Evolutionary conservation across 2,113 vertebrate genomes (phyloP).

Genomic region (Albula goreensis): DNA sequence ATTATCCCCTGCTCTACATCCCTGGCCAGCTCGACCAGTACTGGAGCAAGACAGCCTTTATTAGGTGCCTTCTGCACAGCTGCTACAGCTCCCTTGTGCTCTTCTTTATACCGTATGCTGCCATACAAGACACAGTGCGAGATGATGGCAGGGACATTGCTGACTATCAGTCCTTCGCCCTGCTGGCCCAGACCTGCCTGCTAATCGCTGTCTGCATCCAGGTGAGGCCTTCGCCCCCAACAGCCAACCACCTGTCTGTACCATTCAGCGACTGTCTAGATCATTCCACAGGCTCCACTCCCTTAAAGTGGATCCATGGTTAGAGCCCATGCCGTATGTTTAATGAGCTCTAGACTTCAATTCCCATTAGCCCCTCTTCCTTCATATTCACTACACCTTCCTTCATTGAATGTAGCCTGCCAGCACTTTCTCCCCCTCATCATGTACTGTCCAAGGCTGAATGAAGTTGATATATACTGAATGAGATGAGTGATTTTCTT

Average conservation of each 20-base stretch:
- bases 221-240: constrained; percentile 60
- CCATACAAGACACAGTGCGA: constrained; percentile 76
- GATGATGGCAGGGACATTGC: constrained; percentile 85
- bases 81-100: constrained; percentile 91
- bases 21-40: constrained; percentile 86
- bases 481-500: neutral
- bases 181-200: constrained; percentile 86
- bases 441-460: neutral
- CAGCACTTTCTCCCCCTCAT: neutral
- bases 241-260: neutral
- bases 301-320: neutral
- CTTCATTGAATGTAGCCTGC: neutral
- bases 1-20: constrained; percentile 83
- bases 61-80: constrained; percentile 79
- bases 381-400: neutral
- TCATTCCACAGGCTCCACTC: neutral
- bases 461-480: neutral
- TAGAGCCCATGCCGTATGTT: neutral
- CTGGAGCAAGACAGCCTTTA: constrained; percentile 85
- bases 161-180: constrained; percentile 90
- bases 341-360: neutral
- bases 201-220: constrained; percentile 82
- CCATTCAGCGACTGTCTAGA: neutral
- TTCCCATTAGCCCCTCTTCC: neutral
- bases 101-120: constrained; percentile 87